Evolutionary conservation across 2,888 invertebrate species (phyloP).

Genomic region (Ophion slaviceki): DNA sequence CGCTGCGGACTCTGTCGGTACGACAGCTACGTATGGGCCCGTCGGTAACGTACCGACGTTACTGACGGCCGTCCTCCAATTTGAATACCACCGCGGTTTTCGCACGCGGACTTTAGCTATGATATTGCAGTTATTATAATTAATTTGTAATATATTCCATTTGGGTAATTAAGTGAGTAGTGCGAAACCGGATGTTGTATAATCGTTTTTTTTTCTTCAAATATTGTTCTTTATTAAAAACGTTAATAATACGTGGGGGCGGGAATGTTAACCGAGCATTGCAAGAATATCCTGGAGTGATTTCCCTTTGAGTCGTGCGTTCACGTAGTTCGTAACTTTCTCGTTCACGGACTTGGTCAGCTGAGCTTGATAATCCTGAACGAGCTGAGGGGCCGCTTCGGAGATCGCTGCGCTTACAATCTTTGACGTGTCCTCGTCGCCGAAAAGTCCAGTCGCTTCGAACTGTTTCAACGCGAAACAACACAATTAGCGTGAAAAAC

Average conservation of each 20-base stretch:
- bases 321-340: neutral
- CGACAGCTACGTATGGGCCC: too few relatives aligned
- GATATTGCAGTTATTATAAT: neutral
- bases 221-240: neutral
- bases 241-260: neutral
- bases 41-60: too few relatives aligned
- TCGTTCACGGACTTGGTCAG: constrained; percentile 43
- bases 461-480: constrained; percentile 37
- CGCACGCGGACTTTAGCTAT: neutral
- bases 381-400: constrained; percentile 67
- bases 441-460: constrained; percentile 70
- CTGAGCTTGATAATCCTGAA: constrained; percentile 70
- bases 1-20: too few relatives aligned
- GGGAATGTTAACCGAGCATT: constrained; percentile 54
- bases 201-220: too few relatives aligned
- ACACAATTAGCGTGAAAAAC: neutral
- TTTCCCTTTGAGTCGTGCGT: constrained; percentile 64
- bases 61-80: neutral
- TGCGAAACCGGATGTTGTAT: neutral
- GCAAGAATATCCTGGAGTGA: constrained; percentile 61
- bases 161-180: too few relatives aligned
- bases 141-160: neutral
- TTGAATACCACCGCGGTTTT: neutral
- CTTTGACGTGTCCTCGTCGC: constrained; percentile 70
- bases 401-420: constrained; percentile 69